These are phyloP conservation scores for Exephanes ischioxanthus DNA, from an alignment of 2,888 invertebrate species.

Conservation along the genomic window DNA sequence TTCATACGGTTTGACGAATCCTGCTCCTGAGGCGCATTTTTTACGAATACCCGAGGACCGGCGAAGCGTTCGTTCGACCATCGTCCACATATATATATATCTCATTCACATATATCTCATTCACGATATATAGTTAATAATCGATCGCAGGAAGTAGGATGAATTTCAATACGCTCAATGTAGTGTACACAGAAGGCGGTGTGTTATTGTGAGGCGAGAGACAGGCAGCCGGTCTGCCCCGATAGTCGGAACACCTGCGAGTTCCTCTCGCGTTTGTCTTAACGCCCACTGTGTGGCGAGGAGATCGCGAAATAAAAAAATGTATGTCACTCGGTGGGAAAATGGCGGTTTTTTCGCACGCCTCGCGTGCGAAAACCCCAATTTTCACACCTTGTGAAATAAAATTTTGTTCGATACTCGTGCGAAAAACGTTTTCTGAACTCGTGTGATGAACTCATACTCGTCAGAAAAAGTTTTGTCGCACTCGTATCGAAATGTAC, in stretches of 20 bases:
- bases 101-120: neutral
- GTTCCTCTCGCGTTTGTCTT: slow-evolving; percentile 54
- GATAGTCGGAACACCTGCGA: slow-evolving; percentile 59
- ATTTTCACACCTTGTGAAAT: too few species aligned
- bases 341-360: too few species aligned
- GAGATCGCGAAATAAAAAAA: slow-evolving; percentile 27
- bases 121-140: slow-evolving; percentile 29
- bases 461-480: too few species aligned
- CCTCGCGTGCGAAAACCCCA: too few species aligned
- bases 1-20: neutral
- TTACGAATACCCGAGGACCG: slow-evolving; percentile 2
- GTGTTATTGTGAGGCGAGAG: slow-evolving; percentile 38
- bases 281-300: slow-evolving; percentile 40
- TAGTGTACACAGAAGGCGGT: slow-evolving; percentile 45
- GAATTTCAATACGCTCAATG: slow-evolving; percentile 58
- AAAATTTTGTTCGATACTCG: too few species aligned
- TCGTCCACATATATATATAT: neutral
- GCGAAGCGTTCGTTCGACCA: neutral
- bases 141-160: slow-evolving; percentile 59
- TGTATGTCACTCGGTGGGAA: too few species aligned
- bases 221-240: slow-evolving; percentile 26
- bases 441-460: too few species aligned
- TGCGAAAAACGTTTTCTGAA: too few species aligned
- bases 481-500: too few species aligned
- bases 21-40: neutral